A percentile compares a stretch with the other conserved stretches of the same genome.
phyloP scores from a whole-genome alignment of 2,888 invertebrate species.

The Alcis repandata region DNA sequence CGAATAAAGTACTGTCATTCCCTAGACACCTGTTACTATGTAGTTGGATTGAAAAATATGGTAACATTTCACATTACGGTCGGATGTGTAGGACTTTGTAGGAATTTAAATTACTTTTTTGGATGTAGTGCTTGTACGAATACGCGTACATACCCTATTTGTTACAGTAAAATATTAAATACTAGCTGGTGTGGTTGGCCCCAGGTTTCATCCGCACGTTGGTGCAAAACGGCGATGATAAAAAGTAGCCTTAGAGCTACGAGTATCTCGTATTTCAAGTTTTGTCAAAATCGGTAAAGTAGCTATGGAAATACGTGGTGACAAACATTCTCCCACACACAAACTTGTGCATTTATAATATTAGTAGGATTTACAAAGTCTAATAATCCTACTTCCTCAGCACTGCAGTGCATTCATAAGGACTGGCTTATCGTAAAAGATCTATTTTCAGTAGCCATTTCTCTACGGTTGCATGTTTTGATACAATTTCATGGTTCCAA shows the following conservation, averaged over 20 bases:
- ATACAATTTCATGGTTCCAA: slow-evolving; percentile 46
- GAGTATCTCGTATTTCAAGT: no score
- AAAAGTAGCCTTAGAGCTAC: no score
- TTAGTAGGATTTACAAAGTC: neutral
- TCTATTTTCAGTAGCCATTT: slow-evolving; percentile 25
- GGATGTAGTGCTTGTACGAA: neutral
- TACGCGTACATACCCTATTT: neutral
- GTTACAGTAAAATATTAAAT: slow-evolving; percentile 1
- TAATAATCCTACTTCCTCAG: slow-evolving; percentile 4
- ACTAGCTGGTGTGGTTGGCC: no score
- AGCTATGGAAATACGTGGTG: no score
- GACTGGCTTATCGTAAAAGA: slow-evolving; percentile 29
- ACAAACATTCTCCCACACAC: no score
- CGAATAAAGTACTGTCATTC: slow-evolving; percentile 12
- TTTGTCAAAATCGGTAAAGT: no score
- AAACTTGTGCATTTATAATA: no score
- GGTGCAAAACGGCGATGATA: no score
- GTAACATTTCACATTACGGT: slow-evolving; percentile 11
- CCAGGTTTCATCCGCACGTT: no score
- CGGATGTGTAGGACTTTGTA: neutral
- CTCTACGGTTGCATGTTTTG: slow-evolving; percentile 43
- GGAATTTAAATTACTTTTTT: slow-evolving; percentile 13
- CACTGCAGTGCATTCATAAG: slow-evolving; percentile 20
- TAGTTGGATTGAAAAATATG: slow-evolving; percentile 8
- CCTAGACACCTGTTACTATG: slow-evolving; percentile 17